Evolutionary conservation across 2,888 invertebrate species (phyloP), one percentile per base, ranked within the genome.

Genomic region (Eudemis profundana): DNA sequence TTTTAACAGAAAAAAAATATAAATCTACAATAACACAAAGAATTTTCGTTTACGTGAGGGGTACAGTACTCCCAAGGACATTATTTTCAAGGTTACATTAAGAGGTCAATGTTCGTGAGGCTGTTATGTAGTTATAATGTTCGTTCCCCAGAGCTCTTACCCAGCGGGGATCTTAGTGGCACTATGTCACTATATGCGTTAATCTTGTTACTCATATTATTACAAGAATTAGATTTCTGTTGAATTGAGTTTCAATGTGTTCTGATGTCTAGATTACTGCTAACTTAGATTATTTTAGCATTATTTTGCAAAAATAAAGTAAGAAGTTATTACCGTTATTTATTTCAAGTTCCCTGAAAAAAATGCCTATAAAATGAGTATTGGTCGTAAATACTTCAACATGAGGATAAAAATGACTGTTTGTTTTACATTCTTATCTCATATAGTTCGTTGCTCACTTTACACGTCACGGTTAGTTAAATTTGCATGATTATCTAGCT

Each of bases 101-200:
- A 47, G 66, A 54, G 68, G 68, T 69, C 67, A 67, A 36, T 44
- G 49, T 50, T 63, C 42, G 12, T 14, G 17, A 38, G 14, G 46
- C 61, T 33, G 33, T 56, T 42, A 17, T 14, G 19, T 64, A 36
- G 23, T 27, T 44, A 56, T 19, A 44, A 50, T 59, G 19, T 44
- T 42, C 50, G 15, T 42, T 44, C 10, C 36, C 36, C 19, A 49
- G 57, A 44, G 50, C 59, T 61, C 40, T 23, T 15, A 21, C 69
- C 1, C 69, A 65, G 62, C 65, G 44, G 66, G 66, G 44, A 23
- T 19, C 53, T 38, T 40, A 44, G 59, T 62, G 50, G 38, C 61
- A 47, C 57, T 67, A 65, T 68, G 70, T 70, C 44, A 66, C 61
- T 54, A 70, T 60, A 72, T 72, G 69, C 69, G 60, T 67, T 72